A percentile compares a stretch with the other conserved stretches of the same genome.
phyloP scores from a whole-genome alignment of 1,140 invertebrate species.

The Pseudoatta argentina region DNA sequence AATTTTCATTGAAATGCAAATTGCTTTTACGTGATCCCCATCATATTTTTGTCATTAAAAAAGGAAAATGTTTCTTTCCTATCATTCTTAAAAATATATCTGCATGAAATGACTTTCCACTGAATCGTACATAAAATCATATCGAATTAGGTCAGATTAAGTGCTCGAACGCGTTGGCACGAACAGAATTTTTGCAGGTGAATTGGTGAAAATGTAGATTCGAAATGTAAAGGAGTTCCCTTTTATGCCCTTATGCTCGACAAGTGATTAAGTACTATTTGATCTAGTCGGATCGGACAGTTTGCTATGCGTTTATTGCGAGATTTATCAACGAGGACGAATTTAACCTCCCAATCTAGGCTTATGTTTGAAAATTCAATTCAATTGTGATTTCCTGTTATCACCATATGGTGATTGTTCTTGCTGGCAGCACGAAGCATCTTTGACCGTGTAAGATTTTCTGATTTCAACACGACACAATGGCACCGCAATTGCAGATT shows the following conservation, averaged over 20 bases:
- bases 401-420: conserved; percentile 29
- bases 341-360: conserved; percentile 18
- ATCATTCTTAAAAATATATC: not conserved
- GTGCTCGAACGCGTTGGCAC: not conserved
- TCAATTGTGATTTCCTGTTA: conserved; percentile 24
- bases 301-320: not conserved
- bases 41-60: not conserved
- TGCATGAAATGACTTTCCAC: not conserved
- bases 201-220: conserved; percentile 15
- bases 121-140: not conserved
- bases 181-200: not conserved
- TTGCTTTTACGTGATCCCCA: not conserved
- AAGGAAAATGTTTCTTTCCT: not conserved
- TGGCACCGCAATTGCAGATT: conserved; percentile 80
- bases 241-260: not conserved
- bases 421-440: not conserved
- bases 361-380: conserved; percentile 23
- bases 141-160: not conserved
- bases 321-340: not conserved
- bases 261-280: not conserved
- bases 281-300: not conserved
- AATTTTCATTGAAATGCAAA: conserved; percentile 5
- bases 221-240: no score
- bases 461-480: conserved; percentile 58
- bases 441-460: not conserved